Evolutionary conservation across 1,140 invertebrate species (phyloP).

Genomic region (Brachionus rotundiformis): DNA sequence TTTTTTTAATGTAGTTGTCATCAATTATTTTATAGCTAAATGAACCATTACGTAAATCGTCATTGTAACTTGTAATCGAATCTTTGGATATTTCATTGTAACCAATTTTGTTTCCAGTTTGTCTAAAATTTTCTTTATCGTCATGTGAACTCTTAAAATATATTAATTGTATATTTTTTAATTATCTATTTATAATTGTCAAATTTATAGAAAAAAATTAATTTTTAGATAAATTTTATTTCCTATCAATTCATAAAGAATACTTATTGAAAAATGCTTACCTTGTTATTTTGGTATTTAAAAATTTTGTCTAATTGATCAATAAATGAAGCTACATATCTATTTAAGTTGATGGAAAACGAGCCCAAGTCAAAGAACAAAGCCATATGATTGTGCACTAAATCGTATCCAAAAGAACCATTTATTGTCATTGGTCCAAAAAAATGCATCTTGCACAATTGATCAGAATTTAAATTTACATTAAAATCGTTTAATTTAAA

Average conservation of each 20-base stretch:
- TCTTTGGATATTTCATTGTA: not conserved
- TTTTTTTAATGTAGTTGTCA: conserved; percentile 22
- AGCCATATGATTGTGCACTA: not conserved
- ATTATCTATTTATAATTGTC: too few species aligned
- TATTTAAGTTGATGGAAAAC: not conserved
- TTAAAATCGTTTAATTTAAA: conserved; percentile 43
- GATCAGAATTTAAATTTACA: not conserved
- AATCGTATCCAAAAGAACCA: not conserved
- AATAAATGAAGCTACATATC: not conserved
- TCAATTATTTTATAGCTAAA: conserved; percentile 23
- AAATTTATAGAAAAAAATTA: too few species aligned
- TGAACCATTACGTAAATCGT: conserved; percentile 39
- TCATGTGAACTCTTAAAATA: too few species aligned
- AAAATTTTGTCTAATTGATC: not conserved
- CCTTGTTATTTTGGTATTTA: not conserved
- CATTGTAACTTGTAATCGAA: not conserved
- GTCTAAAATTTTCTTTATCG: not conserved
- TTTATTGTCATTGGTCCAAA: not conserved
- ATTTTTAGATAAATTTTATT: too few species aligned
- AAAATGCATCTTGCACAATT: not conserved
- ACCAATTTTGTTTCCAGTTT: not conserved
- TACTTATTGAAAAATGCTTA: not conserved
- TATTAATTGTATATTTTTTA: too few species aligned
- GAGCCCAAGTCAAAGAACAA: conserved; percentile 1
- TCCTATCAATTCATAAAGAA: too few species aligned